Evolutionary conservation across 2,888 invertebrate genomes (phyloP).

Genomic region (Hetaerina titia): DNA sequence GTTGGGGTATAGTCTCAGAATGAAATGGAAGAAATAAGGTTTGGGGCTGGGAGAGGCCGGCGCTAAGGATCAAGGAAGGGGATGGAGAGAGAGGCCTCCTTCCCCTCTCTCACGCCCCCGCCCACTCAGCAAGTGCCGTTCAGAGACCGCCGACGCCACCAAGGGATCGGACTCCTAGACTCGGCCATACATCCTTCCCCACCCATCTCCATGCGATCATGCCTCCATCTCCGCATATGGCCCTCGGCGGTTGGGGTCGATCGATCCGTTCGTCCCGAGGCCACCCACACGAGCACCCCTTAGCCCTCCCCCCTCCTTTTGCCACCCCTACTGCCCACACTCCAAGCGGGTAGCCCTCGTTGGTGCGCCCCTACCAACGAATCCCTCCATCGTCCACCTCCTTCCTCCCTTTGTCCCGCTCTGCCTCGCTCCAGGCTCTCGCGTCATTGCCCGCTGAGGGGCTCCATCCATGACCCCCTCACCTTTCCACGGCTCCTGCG

Average conservation of each 20-base stretch:
- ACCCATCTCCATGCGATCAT: slow-evolving; percentile 22
- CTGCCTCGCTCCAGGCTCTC: neutral
- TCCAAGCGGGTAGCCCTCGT: neutral
- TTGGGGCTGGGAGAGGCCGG: neutral
- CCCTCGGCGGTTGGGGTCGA: slow-evolving; percentile 20
- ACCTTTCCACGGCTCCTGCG: neutral
- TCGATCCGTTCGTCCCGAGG: slow-evolving; percentile 42
- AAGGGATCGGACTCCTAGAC: slow-evolving; percentile 5
- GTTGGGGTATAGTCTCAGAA: too few relatives aligned
- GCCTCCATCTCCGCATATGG: slow-evolving; percentile 27
- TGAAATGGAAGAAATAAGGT: too few relatives aligned
- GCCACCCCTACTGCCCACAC: neutral
- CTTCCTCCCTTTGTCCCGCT: neutral
- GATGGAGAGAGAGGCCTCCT: neutral
- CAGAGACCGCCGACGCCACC: neutral
- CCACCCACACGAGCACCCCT: slow-evolving; percentile 9
- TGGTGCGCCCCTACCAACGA: too few relatives aligned
- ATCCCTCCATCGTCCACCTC: neutral
- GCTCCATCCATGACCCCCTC: neutral
- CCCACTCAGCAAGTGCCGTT: neutral
- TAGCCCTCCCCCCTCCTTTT: neutral
- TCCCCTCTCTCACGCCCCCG: neutral
- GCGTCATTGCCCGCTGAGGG: neutral
- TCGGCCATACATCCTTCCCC: slow-evolving; percentile 47
- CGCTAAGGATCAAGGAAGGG: neutral